Evolutionary conservation across 1,140 invertebrate genomes (phyloP).

Genomic region (Cecropterus lyciades): DNA sequence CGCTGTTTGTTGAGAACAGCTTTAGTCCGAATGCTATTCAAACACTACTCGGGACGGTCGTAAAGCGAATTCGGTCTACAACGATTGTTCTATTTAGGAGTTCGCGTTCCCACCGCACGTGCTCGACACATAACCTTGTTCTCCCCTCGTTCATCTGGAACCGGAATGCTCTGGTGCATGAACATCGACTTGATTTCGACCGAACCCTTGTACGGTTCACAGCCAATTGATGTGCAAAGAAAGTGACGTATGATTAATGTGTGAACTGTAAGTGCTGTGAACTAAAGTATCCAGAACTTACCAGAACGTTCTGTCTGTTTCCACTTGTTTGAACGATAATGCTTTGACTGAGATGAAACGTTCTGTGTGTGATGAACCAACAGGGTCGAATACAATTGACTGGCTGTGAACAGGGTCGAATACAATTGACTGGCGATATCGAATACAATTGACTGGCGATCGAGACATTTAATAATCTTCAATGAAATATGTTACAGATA

Average conservation of each 20-base stretch:
- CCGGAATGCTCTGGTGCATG: constrained; percentile 45
- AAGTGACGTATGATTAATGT: not conserved
- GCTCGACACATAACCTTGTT: constrained; percentile 50
- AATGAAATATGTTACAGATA: too few species aligned
- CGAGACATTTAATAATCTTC: too few species aligned
- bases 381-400: too few species aligned
- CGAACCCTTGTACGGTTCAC: constrained; percentile 11
- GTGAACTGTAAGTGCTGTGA: not conserved
- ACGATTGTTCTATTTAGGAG: constrained; percentile 36
- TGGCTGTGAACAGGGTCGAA: too few species aligned
- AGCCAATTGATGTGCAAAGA: constrained; percentile 10
- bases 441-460: too few species aligned
- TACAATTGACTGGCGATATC: too few species aligned
- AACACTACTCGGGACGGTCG: constrained; percentile 17
- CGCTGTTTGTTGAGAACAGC: constrained; percentile 2
- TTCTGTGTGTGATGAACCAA: too few species aligned
- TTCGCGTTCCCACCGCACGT: constrained; percentile 37
- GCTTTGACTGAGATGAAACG: not conserved
- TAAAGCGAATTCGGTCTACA: constrained; percentile 7
- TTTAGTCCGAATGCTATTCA: constrained; percentile 3
- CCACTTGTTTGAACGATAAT: not conserved
- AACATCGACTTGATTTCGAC: constrained; percentile 3
- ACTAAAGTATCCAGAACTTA: not conserved
- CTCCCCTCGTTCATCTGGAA: constrained; percentile 62
- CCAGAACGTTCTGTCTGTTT: not conserved